Conservation (phyloP, 2,113 vertebrate genomes). For the Cyprinodon tularosa region DNA sequence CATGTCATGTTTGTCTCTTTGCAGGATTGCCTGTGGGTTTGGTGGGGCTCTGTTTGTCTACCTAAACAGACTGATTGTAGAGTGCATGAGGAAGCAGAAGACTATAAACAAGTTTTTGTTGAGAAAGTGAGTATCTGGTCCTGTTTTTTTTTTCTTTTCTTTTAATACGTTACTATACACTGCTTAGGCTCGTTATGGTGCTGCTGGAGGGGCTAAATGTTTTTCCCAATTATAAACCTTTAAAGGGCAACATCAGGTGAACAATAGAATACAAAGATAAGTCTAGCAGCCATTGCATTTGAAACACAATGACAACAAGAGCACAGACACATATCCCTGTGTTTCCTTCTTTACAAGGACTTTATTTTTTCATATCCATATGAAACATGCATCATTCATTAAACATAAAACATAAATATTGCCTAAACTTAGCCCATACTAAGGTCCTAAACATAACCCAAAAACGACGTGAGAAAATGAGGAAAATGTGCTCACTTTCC, state of each 20-base stretch:
- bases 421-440: no score
- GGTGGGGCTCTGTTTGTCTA: slow-evolving; percentile 95
- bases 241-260: neutral
- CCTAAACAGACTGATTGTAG: slow-evolving; percentile 96
- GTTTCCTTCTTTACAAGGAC: no score
- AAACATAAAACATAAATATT: no score
- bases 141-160: neutral
- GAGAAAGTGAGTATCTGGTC: slow-evolving; percentile 89
- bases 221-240: neutral
- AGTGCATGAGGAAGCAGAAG: slow-evolving; percentile 98
- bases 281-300: neutral
- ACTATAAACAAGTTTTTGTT: slow-evolving; percentile 96
- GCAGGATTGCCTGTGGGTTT: slow-evolving; percentile 94
- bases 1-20: slow-evolving; percentile 10
- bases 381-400: no score
- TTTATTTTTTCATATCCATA: no score
- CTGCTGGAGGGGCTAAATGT: neutral
- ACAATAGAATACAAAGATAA: neutral
- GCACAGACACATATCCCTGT: no score
- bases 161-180: neutral
- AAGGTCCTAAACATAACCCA: no score
- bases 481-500: no score
- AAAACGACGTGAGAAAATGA: no score
- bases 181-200: neutral
- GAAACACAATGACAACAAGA: neutral